These are phyloP conservation scores for Podilymbus podiceps DNA, from an alignment of 2,113 vertebrate species.

Conservation along the genomic window DNA sequence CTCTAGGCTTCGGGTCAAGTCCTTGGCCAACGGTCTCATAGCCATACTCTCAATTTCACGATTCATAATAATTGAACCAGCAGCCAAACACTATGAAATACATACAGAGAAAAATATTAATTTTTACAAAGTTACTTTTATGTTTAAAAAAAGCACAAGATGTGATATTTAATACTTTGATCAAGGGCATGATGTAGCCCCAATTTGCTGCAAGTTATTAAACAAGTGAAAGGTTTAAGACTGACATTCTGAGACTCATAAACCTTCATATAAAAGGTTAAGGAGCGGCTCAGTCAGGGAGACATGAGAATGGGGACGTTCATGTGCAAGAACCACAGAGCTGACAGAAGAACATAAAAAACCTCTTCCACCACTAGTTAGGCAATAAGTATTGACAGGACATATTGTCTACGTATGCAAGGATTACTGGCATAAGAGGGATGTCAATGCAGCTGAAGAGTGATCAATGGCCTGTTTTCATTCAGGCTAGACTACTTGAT, in stretches of 20 bases:
- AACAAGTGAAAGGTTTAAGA: neutral
- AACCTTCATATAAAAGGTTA: neutral
- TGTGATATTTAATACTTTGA: neutral
- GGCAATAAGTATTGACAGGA: neutral
- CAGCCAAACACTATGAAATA: conserved; percentile 88
- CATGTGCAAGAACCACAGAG: neutral
- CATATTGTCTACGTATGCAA: neutral
- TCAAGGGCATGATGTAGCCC: neutral
- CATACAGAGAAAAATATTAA: neutral
- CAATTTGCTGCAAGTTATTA: neutral
- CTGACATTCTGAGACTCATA: neutral
- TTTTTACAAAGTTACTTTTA: neutral
- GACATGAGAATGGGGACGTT: neutral
- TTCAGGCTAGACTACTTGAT: neutral
- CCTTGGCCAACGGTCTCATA: conserved; percentile 94
- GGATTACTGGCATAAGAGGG: neutral
- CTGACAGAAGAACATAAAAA: neutral
- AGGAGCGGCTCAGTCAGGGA: neutral
- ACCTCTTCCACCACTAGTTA: neutral
- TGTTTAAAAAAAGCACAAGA: neutral
- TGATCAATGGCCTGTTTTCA: neutral
- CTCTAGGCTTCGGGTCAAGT: conserved; percentile 92
- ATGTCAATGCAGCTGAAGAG: neutral
- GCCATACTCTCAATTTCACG: conserved; percentile 98
- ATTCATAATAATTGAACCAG: conserved; percentile 99